phyloP scores from a whole-genome alignment of 2,113 vertebrate genomes.

The Circaetus cinerascens region DNA sequence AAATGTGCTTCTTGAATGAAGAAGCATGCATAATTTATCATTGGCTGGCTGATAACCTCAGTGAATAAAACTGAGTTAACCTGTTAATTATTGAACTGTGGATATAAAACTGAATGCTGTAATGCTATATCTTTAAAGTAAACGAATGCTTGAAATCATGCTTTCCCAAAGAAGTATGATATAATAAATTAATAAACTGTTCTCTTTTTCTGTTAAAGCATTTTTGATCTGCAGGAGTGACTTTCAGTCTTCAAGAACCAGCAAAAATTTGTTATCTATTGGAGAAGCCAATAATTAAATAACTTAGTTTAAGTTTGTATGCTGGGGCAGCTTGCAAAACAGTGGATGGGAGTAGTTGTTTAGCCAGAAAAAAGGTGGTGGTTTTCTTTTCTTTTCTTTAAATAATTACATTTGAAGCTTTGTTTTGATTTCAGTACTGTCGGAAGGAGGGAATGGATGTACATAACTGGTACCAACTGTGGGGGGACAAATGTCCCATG shows the following conservation, averaged over 20 bases:
- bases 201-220: not conserved
- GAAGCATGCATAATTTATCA: not conserved
- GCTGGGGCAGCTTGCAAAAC: not conserved
- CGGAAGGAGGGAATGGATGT: not conserved
- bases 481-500: fast-evolving
- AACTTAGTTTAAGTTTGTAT: not conserved
- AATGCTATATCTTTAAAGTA: not conserved
- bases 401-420: not conserved
- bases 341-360: not conserved
- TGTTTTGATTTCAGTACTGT: not conserved
- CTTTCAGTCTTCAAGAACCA: not conserved
- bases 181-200: not conserved
- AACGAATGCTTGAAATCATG: not conserved
- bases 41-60: not conserved
- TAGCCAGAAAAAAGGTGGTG: not conserved
- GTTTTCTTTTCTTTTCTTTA: not conserved
- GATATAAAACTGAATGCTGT: not conserved
- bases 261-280: not conserved
- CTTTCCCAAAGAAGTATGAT: not conserved
- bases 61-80: not conserved
- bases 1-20: not conserved
- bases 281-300: not conserved
- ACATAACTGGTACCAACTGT: fast-evolving
- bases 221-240: not conserved
- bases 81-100: not conserved